These are phyloP conservation scores for Notolepis coatsorum DNA, from an alignment of 2,797 vertebrate genomes.

Conservation along the genomic window DNA sequence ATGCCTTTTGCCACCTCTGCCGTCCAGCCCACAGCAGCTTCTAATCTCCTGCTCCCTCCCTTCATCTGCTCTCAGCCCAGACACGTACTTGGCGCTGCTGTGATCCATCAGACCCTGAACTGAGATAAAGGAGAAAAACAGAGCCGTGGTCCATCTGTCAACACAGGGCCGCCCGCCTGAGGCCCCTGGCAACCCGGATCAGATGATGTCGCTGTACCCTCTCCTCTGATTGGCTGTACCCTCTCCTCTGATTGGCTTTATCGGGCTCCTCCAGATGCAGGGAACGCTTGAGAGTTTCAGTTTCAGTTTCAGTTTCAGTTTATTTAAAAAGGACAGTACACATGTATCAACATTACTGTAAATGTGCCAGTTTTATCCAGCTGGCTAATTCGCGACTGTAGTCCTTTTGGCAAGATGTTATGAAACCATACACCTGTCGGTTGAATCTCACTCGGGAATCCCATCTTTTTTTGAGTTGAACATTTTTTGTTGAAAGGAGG, in stretches of 20 bases:
- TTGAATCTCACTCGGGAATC: too few relatives aligned
- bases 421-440: too few relatives aligned
- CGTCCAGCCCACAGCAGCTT: conserved; percentile 58
- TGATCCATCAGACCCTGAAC: conserved; percentile 68
- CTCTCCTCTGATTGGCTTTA: conserved; percentile 51
- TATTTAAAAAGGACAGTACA: too few relatives aligned
- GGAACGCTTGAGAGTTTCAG: conserved; percentile 53
- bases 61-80: conserved; percentile 78
- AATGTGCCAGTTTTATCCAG: too few relatives aligned
- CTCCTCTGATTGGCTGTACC: conserved; percentile 20
- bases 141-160: conserved; percentile 83
- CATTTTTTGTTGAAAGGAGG: too few relatives aligned
- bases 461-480: too few relatives aligned
- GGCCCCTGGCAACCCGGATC: conserved; percentile 75
- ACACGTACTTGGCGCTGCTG: conserved; percentile 75
- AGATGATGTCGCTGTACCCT: conserved; percentile 77
- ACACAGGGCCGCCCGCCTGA: conserved; percentile 68
- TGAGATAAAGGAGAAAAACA: conserved; percentile 86
- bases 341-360: too few relatives aligned
- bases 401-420: too few relatives aligned
- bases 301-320: too few relatives aligned
- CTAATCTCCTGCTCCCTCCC: conserved; percentile 79
- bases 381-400: too few relatives aligned
- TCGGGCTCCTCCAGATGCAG: conserved; percentile 62
- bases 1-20: conserved; percentile 29